Conservation (phyloP, 2,113 vertebrate species). For the Illadopsis cleaveri region DNA sequence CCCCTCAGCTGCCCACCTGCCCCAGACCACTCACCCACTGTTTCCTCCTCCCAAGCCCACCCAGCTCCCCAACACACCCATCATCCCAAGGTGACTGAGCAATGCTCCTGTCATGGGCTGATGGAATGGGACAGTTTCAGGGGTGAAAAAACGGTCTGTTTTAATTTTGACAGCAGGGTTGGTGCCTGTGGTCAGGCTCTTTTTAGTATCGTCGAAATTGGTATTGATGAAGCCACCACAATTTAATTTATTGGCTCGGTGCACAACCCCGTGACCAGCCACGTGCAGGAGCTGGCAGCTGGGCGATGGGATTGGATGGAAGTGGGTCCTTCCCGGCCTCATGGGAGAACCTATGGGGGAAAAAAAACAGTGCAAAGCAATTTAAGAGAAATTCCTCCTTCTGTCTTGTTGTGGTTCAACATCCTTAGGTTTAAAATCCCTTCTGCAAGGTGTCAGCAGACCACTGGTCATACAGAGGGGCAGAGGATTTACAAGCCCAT, state of each 20-base stretch:
- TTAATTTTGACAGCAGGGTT: neutral
- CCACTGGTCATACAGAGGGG: neutral
- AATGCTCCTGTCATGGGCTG: fast-evolving
- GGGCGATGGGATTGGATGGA: neutral
- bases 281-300: neutral
- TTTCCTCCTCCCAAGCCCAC: neutral
- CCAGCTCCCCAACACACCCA: neutral
- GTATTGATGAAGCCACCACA: neutral
- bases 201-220: neutral
- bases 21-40: fast-evolving
- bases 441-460: neutral
- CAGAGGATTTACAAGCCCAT: neutral
- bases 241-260: slow-evolving; percentile 57
- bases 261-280: neutral
- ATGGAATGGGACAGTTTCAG: neutral
- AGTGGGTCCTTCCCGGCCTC: fast-evolving
- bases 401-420: neutral
- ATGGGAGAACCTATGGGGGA: fast-evolving
- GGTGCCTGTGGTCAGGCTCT: neutral
- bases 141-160: neutral
- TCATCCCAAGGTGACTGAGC: fast-evolving
- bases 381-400: neutral
- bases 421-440: neutral
- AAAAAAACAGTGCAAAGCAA: neutral
- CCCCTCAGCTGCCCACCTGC: neutral